Evolutionary conservation across 35 echinoderm and acorn worm genomes (phyloP).

Genomic region (Apostichopus japonicus): DNA sequence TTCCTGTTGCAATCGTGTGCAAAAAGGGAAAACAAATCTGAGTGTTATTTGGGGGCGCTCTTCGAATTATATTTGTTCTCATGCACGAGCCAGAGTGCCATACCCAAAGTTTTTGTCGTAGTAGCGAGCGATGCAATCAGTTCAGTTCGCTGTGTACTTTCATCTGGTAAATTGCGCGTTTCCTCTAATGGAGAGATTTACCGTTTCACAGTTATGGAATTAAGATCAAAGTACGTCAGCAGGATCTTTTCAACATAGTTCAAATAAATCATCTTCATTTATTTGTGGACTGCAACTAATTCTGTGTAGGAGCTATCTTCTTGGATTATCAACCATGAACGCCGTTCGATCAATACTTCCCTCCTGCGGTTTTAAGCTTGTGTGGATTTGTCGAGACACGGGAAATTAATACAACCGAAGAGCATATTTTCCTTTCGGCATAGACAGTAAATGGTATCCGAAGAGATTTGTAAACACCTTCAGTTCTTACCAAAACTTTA

Average conservation of each 20-base stretch:
- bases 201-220: background rate
- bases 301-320: background rate
- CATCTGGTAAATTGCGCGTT: background rate
- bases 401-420: constrained; percentile 24
- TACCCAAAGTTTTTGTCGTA: background rate
- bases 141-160: background rate
- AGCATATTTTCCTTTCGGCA: constrained; percentile 18
- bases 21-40: background rate
- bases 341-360: constrained; percentile 24
- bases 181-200: background rate
- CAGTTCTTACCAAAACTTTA: background rate
- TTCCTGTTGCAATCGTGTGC: too few relatives aligned
- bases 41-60: background rate
- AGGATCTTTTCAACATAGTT: background rate
- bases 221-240: background rate
- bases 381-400: constrained; percentile 46
- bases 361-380: constrained; percentile 40
- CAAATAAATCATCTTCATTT: background rate
- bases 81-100: background rate
- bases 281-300: background rate
- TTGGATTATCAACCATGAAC: constrained; percentile 18
- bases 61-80: background rate
- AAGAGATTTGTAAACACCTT: background rate
- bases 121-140: background rate
- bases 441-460: background rate